Evolutionary conservation across 92 coral and sea anemone species (phyloP), one percentile per base, ranked within the genome.

Genomic region (Palythoa heliodiscus): DNA sequence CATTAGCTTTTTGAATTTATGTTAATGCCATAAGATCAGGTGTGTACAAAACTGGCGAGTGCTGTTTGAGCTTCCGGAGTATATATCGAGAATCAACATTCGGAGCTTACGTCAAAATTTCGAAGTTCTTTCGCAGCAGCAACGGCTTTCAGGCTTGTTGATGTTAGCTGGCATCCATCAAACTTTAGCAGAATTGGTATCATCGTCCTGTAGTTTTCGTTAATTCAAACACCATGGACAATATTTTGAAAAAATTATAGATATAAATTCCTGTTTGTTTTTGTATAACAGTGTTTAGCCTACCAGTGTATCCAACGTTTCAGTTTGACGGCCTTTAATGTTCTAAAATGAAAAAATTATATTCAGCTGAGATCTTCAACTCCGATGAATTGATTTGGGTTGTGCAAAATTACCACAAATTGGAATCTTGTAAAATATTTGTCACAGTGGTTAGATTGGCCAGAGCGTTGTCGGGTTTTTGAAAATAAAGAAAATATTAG

Each of bases 21-120:
- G 43, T 80, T 66, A 43, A 53, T 55, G 22, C 23, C 25, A 63
- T 64, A 66, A 60, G 63, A 64, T 80, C 73, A 80, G 61, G 73
- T 43, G 72, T 66, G 84, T 80, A 64, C 84, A 61, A 58, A 78
- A n/a, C 58, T 70, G 20, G 60, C 38, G 84, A 63, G 47, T 64
- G 72, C 38, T 68, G 53, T 40, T 66, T 50, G 61, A 80, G 84
- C 84, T 80, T 80, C 84, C 84, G 84, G 84, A 80, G 43, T 64
- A 64, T 63, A 22, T 20, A 13, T 80, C 60, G 38, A 47, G 73
- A 80, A 80, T 20, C 22, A 80, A 43, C 55, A 63, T 23, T 29
- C 53, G 17, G 61, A 63, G 85, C 54, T 87, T n/a, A 85, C 88
- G 91, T 86, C 92, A 91, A 77, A 82, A 57, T 82, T 61, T 52